Conservation (phyloP, 2,113 vertebrate species). For the Tragelaphus strepsiceros region DNA sequence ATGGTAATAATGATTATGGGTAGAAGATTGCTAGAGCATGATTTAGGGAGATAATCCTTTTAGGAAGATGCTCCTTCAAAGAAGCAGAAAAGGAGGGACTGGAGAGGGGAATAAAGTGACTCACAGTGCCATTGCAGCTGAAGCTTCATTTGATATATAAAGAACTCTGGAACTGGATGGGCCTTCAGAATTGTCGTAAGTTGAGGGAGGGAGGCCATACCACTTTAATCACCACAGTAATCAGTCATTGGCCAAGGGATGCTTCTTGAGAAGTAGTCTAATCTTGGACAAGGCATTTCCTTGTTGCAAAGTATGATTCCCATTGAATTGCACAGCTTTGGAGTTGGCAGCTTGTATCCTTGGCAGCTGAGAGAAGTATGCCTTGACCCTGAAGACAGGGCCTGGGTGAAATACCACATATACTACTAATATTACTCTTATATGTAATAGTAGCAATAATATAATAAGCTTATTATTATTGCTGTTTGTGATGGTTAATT, state of each 20-base stretch:
- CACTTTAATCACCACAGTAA: background rate
- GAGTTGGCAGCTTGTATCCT: background rate
- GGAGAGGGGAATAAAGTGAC: background rate
- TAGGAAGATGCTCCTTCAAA: background rate
- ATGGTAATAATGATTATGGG: background rate
- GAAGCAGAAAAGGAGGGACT: background rate
- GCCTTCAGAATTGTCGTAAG: background rate
- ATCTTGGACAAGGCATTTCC: background rate
- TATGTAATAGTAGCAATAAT: background rate
- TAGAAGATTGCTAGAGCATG: background rate
- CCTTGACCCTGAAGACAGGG: background rate
- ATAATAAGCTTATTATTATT: background rate
- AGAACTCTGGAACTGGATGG: background rate
- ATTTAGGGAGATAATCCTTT: background rate
- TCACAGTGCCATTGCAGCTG: background rate
- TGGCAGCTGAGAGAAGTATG: background rate
- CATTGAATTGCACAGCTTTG: background rate
- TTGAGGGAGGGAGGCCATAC: background rate
- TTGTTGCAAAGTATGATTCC: background rate
- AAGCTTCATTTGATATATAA: background rate
- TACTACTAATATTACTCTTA: background rate
- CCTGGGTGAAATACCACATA: background rate
- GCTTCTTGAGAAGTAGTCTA: background rate
- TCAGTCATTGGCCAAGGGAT: background rate
- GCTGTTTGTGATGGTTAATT: background rate